Evolutionary conservation across 2,888 invertebrate genomes (phyloP).

Genomic region (Nomada goodeniana): DNA sequence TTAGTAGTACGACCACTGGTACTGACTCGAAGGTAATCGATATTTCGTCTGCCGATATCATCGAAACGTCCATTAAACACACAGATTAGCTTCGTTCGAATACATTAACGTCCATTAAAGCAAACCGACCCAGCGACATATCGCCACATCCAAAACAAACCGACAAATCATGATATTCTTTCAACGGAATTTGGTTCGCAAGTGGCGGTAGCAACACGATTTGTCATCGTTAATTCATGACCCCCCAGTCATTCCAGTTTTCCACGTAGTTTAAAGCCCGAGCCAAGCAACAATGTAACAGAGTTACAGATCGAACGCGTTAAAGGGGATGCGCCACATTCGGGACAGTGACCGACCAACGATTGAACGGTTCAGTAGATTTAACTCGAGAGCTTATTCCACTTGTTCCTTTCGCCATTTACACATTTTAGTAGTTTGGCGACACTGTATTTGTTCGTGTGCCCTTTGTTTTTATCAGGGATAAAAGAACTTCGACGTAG

Average conservation of each 20-base stretch:
- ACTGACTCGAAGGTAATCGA: background rate
- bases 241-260: background rate
- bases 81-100: background rate
- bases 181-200: no score
- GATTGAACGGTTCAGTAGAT: no score
- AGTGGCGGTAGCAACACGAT: background rate
- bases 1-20: background rate
- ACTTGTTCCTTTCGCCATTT: no score
- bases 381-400: no score
- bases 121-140: background rate
- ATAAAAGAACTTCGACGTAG: no score
- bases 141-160: background rate
- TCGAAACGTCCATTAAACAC: background rate
- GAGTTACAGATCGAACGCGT: background rate
- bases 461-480: no score
- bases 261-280: background rate
- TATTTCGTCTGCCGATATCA: background rate
- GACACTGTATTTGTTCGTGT: no score
- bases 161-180: background rate
- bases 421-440: no score
- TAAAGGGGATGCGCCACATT: background rate
- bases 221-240: background rate
- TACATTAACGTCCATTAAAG: background rate
- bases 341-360: background rate
- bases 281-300: background rate